phyloP scores from a whole-genome alignment of 2,113 vertebrate species.

The Dolichallabes microphthalmus region DNA sequence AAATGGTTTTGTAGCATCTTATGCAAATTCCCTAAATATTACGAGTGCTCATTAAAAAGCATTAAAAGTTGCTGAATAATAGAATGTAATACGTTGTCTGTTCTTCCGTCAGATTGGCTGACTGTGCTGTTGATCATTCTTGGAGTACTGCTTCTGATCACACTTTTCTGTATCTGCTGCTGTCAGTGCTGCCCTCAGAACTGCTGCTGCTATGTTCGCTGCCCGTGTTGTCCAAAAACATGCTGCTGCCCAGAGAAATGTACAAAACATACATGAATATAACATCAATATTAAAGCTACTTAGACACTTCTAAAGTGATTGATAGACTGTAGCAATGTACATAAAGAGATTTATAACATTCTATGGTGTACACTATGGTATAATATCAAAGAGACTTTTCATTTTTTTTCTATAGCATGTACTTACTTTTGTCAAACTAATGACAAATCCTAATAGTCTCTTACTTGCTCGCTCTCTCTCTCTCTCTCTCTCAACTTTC shows the following conservation, averaged over 20 bases:
- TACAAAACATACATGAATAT: conserved; percentile 51
- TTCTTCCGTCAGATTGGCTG: conserved; percentile 82
- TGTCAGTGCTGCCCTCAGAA: conserved; percentile 95
- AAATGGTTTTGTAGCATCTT: neutral
- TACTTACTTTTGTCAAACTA: neutral
- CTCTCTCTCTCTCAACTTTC: conserved; percentile 1
- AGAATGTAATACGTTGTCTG: neutral
- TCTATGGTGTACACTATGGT: neutral
- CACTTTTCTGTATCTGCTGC: conserved; percentile 87
- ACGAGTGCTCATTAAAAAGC: neutral
- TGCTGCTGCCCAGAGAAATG: conserved; percentile 96
- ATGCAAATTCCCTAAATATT: neutral
- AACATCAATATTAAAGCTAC: neutral
- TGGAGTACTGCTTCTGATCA: conserved; percentile 79
- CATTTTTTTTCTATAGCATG: neutral
- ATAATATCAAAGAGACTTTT: neutral
- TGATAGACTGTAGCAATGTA: neutral
- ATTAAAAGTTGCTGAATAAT: neutral
- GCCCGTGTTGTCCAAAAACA: conserved; percentile 86
- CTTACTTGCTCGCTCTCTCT: too few relatives aligned
- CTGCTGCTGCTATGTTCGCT: conserved; percentile 93
- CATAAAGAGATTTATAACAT: neutral
- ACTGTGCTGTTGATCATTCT: conserved; percentile 87
- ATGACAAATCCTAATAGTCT: neutral
- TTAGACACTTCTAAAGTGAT: neutral